A percentile compares a stretch with the other conserved stretches of the same genome.
Conservation (phyloP, 2,888 invertebrate species). For the Drosophila lutescens region DNA sequence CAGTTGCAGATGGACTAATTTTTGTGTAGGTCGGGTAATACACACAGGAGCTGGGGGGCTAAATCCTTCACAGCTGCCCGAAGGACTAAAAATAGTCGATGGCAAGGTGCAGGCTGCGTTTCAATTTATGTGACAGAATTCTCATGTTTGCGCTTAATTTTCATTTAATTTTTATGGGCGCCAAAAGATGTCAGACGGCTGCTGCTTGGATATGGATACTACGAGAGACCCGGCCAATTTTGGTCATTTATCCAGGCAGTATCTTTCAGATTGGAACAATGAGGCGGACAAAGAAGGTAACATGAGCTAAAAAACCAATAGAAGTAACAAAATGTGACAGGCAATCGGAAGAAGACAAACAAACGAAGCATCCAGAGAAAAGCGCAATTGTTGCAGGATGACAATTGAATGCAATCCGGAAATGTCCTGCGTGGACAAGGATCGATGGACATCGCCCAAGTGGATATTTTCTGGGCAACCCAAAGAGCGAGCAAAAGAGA, state of each 20-base stretch:
- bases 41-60: not conserved
- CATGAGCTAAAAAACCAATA: slow-evolving; percentile 82
- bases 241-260: slow-evolving; percentile 3
- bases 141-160: slow-evolving; percentile 81
- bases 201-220: slow-evolving; percentile 19
- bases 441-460: slow-evolving; percentile 71
- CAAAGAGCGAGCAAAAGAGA: slow-evolving; percentile 8
- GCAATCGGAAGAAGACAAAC: slow-evolving; percentile 60
- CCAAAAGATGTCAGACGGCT: slow-evolving; percentile 58
- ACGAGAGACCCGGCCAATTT: slow-evolving; percentile 35
- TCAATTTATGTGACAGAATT: slow-evolving; percentile 81
- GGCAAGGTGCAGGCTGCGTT: slow-evolving; percentile 58
- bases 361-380: slow-evolving; percentile 44
- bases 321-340: slow-evolving; percentile 55
- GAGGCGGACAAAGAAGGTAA: slow-evolving; percentile 65
- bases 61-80: slow-evolving; percentile 64
- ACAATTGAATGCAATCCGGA: slow-evolving; percentile 79
- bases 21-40: slow-evolving; percentile 17
- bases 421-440: slow-evolving; percentile 79
- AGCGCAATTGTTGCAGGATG: slow-evolving; percentile 67
- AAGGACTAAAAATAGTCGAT: slow-evolving; percentile 70
- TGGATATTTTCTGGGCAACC: slow-evolving; percentile 20
- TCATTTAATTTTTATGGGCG: slow-evolving; percentile 81
- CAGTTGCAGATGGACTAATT: slow-evolving; percentile 54
- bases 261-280: slow-evolving; percentile 10